Base-by-base conservation (phyloP, 1,140 invertebrate genomes). In the Chironomus tepperi region DNA sequence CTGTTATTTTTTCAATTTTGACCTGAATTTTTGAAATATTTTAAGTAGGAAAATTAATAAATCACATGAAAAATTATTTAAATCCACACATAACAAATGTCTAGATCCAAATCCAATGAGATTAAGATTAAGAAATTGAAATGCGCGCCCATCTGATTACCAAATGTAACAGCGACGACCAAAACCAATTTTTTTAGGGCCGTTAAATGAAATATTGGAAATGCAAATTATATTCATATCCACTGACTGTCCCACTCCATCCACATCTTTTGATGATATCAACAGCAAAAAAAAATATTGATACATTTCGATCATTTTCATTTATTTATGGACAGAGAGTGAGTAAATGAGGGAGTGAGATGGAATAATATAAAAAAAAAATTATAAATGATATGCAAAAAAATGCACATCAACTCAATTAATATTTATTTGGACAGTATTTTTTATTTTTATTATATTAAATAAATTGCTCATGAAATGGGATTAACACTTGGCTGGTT, bases 381-480 rank as follows among this genome's bases (percentile, higher is more conserved):
- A 70, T 18, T 57, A 57, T 57, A 57, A 57, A 57, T 57, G 47
- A 57, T 57, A 57, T 57, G 47, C 47, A 57, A 57, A 57, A 57
- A 57, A 70, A 19, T 21, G 65, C 65, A 70, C 16, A 19, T 70
- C 65, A 70, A 18, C 10, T 70, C 65, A 70, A 70, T 70, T 70
- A 70, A 70, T 70, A 70, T 70, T 70, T 70, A 70, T 70, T 57
- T 57, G 47, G 12, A 57, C 47, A 57, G 47, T 57, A 57, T 57
- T 70, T 70, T 70, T 70, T 67, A 16, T 9, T 70, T 10, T 19
- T 70, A 21, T 70, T 18, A 70, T 70, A 19, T 70, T 70, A 70
- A 18, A 70, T 21, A 70, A 70, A 70, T 70, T 70, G 65, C 19
- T 70, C 65, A 70, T 70, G 65, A 70, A 70, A 70, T 70, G 65